Conservation (phyloP, 2,888 invertebrate genomes). For the Disparrhopalites patrizii region DNA sequence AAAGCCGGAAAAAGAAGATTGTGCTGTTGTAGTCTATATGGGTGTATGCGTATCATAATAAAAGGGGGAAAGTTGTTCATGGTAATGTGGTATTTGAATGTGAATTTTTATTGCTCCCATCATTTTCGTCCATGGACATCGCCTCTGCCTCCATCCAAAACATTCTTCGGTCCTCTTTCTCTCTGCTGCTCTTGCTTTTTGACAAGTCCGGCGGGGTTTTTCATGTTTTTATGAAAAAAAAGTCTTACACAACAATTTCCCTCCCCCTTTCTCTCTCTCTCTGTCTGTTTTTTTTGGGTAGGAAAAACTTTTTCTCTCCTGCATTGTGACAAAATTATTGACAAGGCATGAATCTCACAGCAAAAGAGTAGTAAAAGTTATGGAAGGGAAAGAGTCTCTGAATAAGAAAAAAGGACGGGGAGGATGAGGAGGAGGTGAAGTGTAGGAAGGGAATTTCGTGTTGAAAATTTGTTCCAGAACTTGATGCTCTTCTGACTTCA, state of each 20-base stretch:
- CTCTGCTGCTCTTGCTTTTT: not conserved
- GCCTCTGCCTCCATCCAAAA: not conserved
- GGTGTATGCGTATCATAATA: too few relatives aligned
- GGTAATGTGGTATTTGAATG: slow-evolving; percentile 39
- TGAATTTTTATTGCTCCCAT: slow-evolving; percentile 41
- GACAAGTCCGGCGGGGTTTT: too few relatives aligned
- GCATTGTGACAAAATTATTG: too few relatives aligned
- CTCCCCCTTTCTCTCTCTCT: not conserved
- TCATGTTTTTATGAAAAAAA: too few relatives aligned
- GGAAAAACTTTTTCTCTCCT: too few relatives aligned
- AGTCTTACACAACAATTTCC: too few relatives aligned
- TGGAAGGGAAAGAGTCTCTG: too few relatives aligned
- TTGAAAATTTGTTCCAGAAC: slow-evolving; percentile 5
- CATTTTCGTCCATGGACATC: slow-evolving; percentile 33
- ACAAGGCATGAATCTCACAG: too few relatives aligned
- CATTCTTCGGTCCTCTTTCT: not conserved
- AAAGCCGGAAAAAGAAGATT: too few relatives aligned
- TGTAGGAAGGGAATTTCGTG: not conserved
- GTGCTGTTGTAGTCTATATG: too few relatives aligned
- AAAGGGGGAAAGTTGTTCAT: not conserved
- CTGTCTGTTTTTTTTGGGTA: not conserved
- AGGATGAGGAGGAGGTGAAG: too few relatives aligned
- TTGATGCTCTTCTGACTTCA: slow-evolving; percentile 19
- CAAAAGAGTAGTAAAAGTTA: too few relatives aligned
- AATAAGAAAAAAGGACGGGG: not conserved